Conservation (phyloP, 2,797 vertebrate genomes). For the Masticophis lateralis region DNA sequence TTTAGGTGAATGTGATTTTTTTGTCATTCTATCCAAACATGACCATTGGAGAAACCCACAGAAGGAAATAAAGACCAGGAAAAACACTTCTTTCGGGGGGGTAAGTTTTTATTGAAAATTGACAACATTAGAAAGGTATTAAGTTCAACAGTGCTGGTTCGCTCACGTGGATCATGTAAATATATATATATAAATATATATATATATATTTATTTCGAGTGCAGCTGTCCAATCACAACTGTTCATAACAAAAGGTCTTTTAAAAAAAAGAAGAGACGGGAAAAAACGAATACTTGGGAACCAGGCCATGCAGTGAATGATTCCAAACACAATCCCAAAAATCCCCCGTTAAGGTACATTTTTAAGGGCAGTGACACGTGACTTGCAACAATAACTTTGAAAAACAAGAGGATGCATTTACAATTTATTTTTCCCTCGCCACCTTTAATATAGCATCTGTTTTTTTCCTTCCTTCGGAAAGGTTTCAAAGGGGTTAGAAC, state of each 20-base stretch:
- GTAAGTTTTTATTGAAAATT: slow-evolving; percentile 71
- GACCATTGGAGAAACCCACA: neutral
- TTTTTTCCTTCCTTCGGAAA: neutral
- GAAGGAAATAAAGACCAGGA: neutral
- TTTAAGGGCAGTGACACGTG: neutral
- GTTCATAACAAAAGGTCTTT: neutral
- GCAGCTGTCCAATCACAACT: slow-evolving; percentile 32
- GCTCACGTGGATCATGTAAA: slow-evolving; percentile 17
- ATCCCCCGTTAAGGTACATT: neutral
- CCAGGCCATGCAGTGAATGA: slow-evolving; percentile 53
- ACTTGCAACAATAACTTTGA: slow-evolving; percentile 12
- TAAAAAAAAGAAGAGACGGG: slow-evolving; percentile 8
- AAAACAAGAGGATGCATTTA: slow-evolving; percentile 26
- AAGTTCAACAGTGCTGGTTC: slow-evolving; percentile 59
- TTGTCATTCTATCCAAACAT: neutral
- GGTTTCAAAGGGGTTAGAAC: neutral
- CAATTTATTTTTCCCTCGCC: neutral
- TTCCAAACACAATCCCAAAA: slow-evolving; percentile 2
- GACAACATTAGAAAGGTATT: slow-evolving; percentile 66
- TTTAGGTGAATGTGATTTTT: neutral
- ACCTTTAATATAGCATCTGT: slow-evolving; percentile 7
- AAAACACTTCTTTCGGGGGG: neutral
- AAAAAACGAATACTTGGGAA: slow-evolving; percentile 46
- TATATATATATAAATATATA: neutral
- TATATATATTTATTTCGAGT: neutral